Evolutionary conservation across 2,888 invertebrate species (phyloP), one percentile per base, ranked within the genome.

Genomic region (Uloborus plumipes): DNA sequence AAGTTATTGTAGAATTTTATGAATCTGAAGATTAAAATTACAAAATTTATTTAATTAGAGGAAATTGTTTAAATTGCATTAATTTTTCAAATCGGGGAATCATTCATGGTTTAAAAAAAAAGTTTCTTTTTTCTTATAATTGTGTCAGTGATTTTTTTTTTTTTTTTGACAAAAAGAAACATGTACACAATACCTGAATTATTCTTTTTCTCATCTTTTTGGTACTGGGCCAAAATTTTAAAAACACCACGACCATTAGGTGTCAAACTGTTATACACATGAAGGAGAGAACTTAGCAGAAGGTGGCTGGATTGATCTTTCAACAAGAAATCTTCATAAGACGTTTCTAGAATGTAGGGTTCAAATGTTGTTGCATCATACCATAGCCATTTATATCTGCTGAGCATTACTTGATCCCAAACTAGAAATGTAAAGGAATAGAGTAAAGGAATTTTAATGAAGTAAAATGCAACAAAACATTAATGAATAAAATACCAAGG

Each of bases 231-330:
- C 53, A 98, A 92, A 69, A 96, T 90, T 86, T 93, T 91, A 89
- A 95, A 98, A 86, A 96, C 94, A 20, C 85, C 86, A 39, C 85
- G 85, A 18, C 97, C 95, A 89, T 98, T 98, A 0, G 93, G 92
- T 0, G 97, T 97, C 20, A 99, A 91, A 0, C 98, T 97, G 84
- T 93, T 92, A 90, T 95, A 95, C 14, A 99, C 96, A 88, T 96
- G 97, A 64, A 93, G 92, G 84, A 99, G 91, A 0, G 87, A 87
- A 6, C 89, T 89, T 1, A 82, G 80, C 13, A 74, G 94, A 66
- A 96, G 89, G 1, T 92, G 92, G 26, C 94, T 94, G 31, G 94
- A 93, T 85, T 94, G 93, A 86, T 95, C 94, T 0, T 95, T 93
- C 90, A 96, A 91, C 85, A 96, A 89, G 0, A 95, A 95, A 88